Evolutionary conservation across 2,888 invertebrate species (phyloP).

Genomic region (Drosophila austrosaltans): DNA sequence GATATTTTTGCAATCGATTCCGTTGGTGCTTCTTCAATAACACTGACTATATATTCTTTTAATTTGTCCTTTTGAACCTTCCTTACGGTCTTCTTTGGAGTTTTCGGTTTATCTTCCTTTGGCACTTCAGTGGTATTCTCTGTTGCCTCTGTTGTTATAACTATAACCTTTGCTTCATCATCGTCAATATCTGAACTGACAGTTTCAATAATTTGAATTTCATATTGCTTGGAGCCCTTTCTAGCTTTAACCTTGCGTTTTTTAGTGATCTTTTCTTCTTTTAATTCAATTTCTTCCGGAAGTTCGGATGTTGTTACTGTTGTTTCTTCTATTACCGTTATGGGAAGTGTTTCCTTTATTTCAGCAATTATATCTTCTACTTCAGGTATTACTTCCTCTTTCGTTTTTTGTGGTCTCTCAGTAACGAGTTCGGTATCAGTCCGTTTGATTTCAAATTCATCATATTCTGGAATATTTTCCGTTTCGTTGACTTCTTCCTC

Average conservation of each 20-base stretch:
- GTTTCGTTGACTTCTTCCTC: constrained; percentile 44
- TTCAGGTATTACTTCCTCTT: constrained; percentile 29
- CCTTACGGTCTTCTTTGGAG: constrained; percentile 65
- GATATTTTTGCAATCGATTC: constrained; percentile 57
- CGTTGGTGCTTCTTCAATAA: constrained; percentile 76
- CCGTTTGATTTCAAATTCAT: constrained; percentile 53
- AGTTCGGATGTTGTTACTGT: constrained; percentile 27
- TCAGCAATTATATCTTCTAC: constrained; percentile 58
- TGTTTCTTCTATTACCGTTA: constrained; percentile 47
- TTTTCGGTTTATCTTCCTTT: constrained; percentile 72
- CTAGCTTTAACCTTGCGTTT: constrained; percentile 84
- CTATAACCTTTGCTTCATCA: constrained; percentile 81
- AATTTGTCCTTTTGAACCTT: constrained; percentile 75
- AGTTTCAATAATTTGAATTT: constrained; percentile 84
- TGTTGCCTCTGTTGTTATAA: constrained; percentile 79
- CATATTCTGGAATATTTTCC: constrained; percentile 39
- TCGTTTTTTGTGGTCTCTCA: constrained; percentile 25
- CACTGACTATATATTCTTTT: constrained; percentile 75
- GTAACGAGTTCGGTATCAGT: constrained; percentile 43
- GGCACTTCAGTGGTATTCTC: constrained; percentile 60
- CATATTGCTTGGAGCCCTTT: constrained; percentile 83
- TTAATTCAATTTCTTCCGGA: constrained; percentile 64
- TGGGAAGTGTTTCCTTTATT: constrained; percentile 56
- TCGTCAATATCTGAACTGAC: constrained; percentile 80
- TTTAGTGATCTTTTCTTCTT: constrained; percentile 80